Conservation (phyloP, 2,113 vertebrate genomes). For the Lipotes vexillifer region DNA sequence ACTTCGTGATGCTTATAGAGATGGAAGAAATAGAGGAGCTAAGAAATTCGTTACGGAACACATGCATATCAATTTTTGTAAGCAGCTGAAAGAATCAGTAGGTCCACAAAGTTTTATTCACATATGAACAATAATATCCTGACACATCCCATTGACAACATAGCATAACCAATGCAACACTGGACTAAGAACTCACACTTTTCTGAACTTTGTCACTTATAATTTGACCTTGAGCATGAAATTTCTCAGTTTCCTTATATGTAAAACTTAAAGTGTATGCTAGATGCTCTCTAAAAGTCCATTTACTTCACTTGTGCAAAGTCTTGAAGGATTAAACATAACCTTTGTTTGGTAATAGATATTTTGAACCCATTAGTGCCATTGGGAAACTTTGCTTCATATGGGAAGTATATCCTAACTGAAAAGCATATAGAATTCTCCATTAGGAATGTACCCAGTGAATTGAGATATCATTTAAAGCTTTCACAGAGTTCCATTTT, state of each 20-base stretch:
- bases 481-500: slow-evolving; percentile 34
- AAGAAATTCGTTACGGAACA: not conserved
- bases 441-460: slow-evolving; percentile 18
- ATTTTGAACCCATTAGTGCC: slow-evolving; percentile 11
- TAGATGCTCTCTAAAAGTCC: not conserved
- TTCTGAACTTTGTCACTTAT: not conserved
- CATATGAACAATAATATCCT: not conserved
- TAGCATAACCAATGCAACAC: not conserved
- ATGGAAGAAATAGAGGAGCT: not conserved
- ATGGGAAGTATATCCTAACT: not conserved
- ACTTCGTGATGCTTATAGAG: not conserved
- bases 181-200: not conserved
- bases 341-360: slow-evolving; percentile 17
- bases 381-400: not conserved
- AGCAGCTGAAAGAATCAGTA: not conserved
- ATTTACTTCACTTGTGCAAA: not conserved
- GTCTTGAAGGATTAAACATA: slow-evolving; percentile 29
- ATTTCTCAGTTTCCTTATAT: not conserved
- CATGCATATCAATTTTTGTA: not conserved
- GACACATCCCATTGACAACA: not conserved
- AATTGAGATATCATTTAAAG: slow-evolving; percentile 64
- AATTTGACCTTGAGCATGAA: not conserved
- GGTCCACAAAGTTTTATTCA: not conserved
- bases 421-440: not conserved
- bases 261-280: not conserved